Percentiles rank a stretch among this genome's conserved stretches.
Conservation (phyloP, 1,140 invertebrate species). For the Cryptotermes secundus region DNA sequence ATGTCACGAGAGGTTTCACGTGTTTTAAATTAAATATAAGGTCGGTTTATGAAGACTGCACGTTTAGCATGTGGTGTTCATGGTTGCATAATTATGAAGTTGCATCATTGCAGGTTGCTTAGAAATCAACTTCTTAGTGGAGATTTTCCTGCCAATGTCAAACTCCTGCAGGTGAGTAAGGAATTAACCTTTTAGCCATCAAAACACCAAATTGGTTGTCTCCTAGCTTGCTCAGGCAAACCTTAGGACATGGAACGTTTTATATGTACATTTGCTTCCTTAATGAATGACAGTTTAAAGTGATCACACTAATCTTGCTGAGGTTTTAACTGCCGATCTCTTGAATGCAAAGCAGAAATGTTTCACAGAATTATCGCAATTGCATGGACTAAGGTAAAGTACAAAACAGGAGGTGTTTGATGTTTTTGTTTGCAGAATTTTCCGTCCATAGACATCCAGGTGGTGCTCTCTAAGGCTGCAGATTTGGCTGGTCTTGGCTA, state of each 20-base stretch:
- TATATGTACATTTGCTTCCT: neutral
- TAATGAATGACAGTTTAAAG: too few species aligned
- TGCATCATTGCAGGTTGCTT: slow-evolving; percentile 64
- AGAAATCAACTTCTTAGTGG: slow-evolving; percentile 76
- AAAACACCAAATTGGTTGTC: neutral
- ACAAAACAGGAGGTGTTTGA: slow-evolving; percentile 25
- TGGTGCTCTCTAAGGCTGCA: slow-evolving; percentile 64
- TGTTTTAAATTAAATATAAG: neutral
- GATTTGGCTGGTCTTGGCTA: slow-evolving; percentile 45
- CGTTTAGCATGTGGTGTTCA: neutral
- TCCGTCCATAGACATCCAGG: slow-evolving; percentile 72
- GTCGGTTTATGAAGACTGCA: too few species aligned
- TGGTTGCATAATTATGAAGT: neutral
- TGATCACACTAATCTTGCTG: too few species aligned
- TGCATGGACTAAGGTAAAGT: neutral
- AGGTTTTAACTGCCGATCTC: neutral
- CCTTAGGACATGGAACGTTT: too few species aligned
- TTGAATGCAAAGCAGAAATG: neutral
- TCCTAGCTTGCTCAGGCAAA: neutral
- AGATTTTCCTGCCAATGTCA: slow-evolving; percentile 91
- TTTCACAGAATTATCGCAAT: neutral
- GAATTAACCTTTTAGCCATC: too few species aligned
- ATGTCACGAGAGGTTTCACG: too few species aligned
- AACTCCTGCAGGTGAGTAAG: slow-evolving; percentile 73
- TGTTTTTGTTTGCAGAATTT: slow-evolving; percentile 58